Percentiles rank a stretch among this genome's conserved stretches.
Conservation (phyloP, 2,797 vertebrate genomes). For the Peromyscus nudipes region DNA sequence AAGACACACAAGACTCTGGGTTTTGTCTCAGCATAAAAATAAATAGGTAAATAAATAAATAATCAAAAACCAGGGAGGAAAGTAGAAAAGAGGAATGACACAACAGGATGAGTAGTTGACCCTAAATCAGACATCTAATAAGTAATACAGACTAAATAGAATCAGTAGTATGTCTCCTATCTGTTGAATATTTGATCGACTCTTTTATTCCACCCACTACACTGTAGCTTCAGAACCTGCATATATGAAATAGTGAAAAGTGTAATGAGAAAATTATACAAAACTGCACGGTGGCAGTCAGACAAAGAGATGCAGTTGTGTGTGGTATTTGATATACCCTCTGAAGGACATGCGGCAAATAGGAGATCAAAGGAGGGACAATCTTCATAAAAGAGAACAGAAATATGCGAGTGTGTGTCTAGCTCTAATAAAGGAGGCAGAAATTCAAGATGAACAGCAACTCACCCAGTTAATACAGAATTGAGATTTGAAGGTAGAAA, state of each 20-base stretch:
- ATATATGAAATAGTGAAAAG: neutral
- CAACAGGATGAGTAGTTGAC: neutral
- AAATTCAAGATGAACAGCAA: neutral
- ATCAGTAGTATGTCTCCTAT: neutral
- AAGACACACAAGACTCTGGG: neutral
- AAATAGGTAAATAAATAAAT: neutral
- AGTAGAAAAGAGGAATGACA: neutral
- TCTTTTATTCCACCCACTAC: neutral
- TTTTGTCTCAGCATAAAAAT: neutral
- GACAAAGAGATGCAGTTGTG: neutral
- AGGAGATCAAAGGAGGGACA: neutral
- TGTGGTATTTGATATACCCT: neutral
- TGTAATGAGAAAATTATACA: neutral
- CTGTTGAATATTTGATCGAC: neutral
- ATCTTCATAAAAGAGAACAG: neutral
- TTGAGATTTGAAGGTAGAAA: neutral
- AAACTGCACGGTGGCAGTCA: neutral
- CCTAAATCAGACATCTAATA: neutral
- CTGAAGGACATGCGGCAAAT: neutral
- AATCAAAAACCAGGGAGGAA: neutral
- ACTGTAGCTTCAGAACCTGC: neutral
- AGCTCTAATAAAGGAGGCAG: neutral
- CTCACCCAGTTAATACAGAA: neutral
- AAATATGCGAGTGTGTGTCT: neutral
- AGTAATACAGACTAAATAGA: neutral